Percentiles rank a stretch among this genome's conserved stretches.
These are phyloP conservation scores for Drosophila saltans DNA, from an alignment of 1,140 invertebrate species.

Conservation along the genomic window DNA sequence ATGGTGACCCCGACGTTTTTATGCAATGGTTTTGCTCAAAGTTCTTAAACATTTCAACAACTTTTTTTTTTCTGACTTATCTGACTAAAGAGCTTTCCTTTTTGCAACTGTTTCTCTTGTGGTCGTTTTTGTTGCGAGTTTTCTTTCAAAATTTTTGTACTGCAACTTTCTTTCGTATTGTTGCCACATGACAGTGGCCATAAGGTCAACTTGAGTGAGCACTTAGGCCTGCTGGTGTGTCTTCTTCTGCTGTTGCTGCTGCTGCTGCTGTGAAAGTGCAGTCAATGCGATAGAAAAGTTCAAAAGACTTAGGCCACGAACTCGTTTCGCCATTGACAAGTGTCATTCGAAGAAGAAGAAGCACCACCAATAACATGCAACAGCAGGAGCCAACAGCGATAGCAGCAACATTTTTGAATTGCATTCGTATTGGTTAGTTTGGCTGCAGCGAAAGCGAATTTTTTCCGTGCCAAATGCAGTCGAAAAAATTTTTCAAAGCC, in stretches of 20 bases:
- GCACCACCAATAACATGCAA: background rate
- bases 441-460: constrained; percentile 71
- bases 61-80: background rate
- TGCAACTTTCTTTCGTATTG: constrained; percentile 38
- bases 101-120: background rate
- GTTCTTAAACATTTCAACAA: background rate
- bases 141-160: constrained; percentile 2
- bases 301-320: constrained; percentile 76
- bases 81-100: background rate
- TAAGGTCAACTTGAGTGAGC: constrained; percentile 36
- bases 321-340: constrained; percentile 73
- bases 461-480: constrained; percentile 72
- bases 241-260: background rate
- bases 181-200: constrained; percentile 16
- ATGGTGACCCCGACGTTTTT: background rate
- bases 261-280: constrained; percentile 55
- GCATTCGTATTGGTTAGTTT: constrained; percentile 21
- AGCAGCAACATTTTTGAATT: constrained; percentile 48
- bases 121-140: background rate
- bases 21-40: too few relatives aligned
- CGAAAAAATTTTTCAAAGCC: constrained; percentile 56
- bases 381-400: constrained; percentile 44
- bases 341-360: constrained; percentile 47
- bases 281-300: constrained; percentile 45
- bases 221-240: constrained; percentile 2